Evolutionary conservation across 53 echinoderm and acorn worm genomes (phyloP), one percentile per base, ranked within the genome.

Genomic region (Astropecten irregularis): DNA sequence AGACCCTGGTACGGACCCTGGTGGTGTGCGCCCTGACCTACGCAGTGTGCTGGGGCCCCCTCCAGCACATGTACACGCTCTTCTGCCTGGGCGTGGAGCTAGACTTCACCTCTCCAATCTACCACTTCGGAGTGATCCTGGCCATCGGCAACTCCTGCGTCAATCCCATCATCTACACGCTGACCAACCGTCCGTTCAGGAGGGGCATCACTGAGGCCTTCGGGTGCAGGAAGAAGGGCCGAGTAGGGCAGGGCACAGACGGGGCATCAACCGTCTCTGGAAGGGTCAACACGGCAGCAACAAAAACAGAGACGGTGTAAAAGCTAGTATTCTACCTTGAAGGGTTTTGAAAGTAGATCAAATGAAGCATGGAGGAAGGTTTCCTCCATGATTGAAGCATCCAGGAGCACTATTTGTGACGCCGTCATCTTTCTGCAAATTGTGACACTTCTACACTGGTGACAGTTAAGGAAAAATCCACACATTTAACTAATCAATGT

Each of bases 101-200:
- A 10, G 30, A 61, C 46, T 69, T 56, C 69, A 9, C 69, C 0
- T 40, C 56, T 32, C 39, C 28, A 19, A 68, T n/a, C n/a, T n/a
- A n/a, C n/a, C n/a, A n/a, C n/a, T n/a, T n/a, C n/a, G n/a, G n/a
- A n/a, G n/a, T n/a, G n/a, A n/a, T n/a, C n/a, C n/a, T n/a, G n/a
- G n/a, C n/a, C n/a, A n/a, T n/a, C n/a, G n/a, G n/a, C n/a, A n/a
- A n/a, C n/a, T n/a, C n/a, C n/a, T n/a, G n/a, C n/a, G n/a, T n/a
- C n/a, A n/a, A n/a, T n/a, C n/a, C 82, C 27, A 69, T 83, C 31
- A 40, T 83, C 11, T 83, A 83, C 31, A 69, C 40, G 20, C 9
- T 83, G 69, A 83, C 40, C 16, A 83, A 83, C 58, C 37, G 21
- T 21, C 57, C 69, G 64, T 83, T 69, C 46, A 40, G 83, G 18